These are phyloP conservation scores for Panopea generosa DNA, from an alignment of 2,888 invertebrate species.

Conservation along the genomic window DNA sequence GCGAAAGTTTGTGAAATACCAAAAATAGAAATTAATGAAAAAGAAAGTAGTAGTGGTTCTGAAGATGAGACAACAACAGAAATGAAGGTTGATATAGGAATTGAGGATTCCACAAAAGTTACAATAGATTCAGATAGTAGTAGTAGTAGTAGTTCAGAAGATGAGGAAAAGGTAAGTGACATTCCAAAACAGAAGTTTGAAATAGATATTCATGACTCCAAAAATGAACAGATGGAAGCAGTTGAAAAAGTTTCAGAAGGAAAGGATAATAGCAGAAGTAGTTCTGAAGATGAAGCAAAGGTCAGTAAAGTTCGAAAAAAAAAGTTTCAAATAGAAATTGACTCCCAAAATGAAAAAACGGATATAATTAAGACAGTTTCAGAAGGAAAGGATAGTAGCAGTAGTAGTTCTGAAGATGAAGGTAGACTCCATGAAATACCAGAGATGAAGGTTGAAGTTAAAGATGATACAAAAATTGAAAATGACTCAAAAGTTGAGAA, in stretches of 20 bases:
- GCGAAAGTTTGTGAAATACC: too few relatives aligned
- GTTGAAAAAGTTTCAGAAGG: too few relatives aligned
- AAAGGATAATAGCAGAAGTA: background rate
- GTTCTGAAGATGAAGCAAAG: background rate
- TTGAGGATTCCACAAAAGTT: background rate
- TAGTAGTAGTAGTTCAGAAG: constrained; percentile 2
- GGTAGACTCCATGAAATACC: too few relatives aligned
- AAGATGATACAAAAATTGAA: constrained; percentile 1
- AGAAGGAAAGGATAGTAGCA: constrained; percentile 13
- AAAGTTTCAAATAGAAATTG: background rate
- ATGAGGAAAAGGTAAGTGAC: background rate
- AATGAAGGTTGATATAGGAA: background rate
- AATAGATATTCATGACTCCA: background rate
- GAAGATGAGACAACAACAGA: background rate
- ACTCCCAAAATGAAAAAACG: background rate
- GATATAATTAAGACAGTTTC: background rate
- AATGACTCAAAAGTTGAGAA: background rate
- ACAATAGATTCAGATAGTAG: background rate
- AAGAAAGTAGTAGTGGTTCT: too few relatives aligned
- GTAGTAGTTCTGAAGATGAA: constrained; percentile 9
- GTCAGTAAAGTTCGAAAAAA: background rate
- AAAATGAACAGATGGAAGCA: background rate
- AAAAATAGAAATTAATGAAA: too few relatives aligned
- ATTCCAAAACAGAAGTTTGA: background rate
- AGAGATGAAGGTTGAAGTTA: background rate